Conservation (phyloP, 2,888 invertebrate genomes). For the Caenorhabditis afra region DNA sequence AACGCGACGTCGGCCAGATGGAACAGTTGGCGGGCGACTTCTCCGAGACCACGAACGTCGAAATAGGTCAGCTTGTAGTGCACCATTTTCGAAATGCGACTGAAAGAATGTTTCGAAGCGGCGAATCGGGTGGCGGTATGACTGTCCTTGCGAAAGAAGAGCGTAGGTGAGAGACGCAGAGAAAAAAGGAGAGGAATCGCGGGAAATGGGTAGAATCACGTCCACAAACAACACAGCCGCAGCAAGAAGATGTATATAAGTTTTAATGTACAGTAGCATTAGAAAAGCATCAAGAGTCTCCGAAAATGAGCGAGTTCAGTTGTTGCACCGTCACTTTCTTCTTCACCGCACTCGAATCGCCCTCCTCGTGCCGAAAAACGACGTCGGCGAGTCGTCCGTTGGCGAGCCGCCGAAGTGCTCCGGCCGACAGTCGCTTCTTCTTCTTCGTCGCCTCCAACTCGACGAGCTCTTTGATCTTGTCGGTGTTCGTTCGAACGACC, state of each 20-base stretch:
- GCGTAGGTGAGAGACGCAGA: not conserved
- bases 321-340: conserved; percentile 58
- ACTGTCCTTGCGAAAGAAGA: no score
- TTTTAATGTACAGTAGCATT: no score
- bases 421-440: conserved; percentile 44
- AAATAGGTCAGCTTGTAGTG: conserved; percentile 50
- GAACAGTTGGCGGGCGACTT: conserved; percentile 23
- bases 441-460: conserved; percentile 29
- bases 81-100: conserved; percentile 28
- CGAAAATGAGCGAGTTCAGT: conserved; percentile 35
- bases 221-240: no score
- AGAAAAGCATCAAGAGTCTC: conserved; percentile 38
- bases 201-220: no score
- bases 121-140: no score
- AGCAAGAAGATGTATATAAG: no score
- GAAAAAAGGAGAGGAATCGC: no score
- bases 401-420: conserved; percentile 39
- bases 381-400: conserved; percentile 39
- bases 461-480: conserved; percentile 53
- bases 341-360: conserved; percentile 65
- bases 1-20: conserved; percentile 21
- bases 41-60: conserved; percentile 46
- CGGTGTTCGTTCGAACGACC: conserved; percentile 33
- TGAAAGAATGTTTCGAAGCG: not conserved
- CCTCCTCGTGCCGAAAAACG: conserved; percentile 37